Conservation (phyloP, 2,113 vertebrate species). For the Syngnathus floridae region DNA sequence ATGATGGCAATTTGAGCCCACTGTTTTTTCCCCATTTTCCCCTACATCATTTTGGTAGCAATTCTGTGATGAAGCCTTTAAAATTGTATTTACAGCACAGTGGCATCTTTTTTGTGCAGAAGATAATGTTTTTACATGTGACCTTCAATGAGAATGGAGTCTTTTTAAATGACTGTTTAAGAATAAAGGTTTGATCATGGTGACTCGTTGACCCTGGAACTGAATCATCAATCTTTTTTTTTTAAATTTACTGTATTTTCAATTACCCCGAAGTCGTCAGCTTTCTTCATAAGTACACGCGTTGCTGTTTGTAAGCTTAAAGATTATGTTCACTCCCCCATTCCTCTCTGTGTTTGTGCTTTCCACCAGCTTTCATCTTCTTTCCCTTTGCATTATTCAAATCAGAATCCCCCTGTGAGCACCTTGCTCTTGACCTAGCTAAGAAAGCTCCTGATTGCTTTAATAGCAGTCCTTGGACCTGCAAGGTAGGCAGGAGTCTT, state of each 20-base stretch:
- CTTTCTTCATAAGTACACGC: conserved; percentile 9
- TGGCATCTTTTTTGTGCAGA: background rate
- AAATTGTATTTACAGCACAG: background rate
- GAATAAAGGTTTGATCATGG: too few relatives aligned
- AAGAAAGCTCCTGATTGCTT: conserved; percentile 71
- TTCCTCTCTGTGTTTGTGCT: conserved; percentile 20
- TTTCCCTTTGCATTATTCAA: conserved; percentile 59
- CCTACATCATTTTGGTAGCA: background rate
- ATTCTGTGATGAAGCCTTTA: background rate
- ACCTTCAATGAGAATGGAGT: conserved; percentile 1
- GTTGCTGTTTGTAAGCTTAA: conserved; percentile 19
- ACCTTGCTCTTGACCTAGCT: conserved; percentile 64
- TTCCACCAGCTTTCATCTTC: conserved; percentile 32
- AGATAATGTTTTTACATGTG: background rate
- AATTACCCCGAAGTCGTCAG: conserved; percentile 36
- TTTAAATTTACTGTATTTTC: conserved; percentile 44
- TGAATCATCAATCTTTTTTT: background rate
- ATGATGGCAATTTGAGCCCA: too few relatives aligned
- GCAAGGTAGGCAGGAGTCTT: conserved; percentile 58
- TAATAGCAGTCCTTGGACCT: conserved; percentile 69
- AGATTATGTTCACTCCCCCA: conserved; percentile 41
- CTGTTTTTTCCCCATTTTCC: too few relatives aligned
- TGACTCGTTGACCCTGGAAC: too few relatives aligned
- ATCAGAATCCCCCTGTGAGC: conserved; percentile 63
- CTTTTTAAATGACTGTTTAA: conserved; percentile 7